phyloP scores from a whole-genome alignment of 2,888 invertebrate species.

The Phalera bucephala region DNA sequence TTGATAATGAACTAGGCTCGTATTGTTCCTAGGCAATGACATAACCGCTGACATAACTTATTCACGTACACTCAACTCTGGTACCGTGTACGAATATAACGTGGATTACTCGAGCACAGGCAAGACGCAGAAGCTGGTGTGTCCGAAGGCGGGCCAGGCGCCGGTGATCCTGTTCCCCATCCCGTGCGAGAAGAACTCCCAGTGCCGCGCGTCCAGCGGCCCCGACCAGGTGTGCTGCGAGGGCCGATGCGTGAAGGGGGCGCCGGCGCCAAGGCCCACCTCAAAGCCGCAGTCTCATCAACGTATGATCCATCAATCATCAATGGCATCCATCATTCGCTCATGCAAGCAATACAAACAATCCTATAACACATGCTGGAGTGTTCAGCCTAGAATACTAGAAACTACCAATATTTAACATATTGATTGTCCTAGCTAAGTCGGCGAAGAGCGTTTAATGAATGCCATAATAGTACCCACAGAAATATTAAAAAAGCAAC shows the following conservation, averaged over 20 bases:
- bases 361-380: too few relatives aligned
- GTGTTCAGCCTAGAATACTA: too few relatives aligned
- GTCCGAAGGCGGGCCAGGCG: slow-evolving; percentile 62
- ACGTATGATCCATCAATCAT: slow-evolving; percentile 54
- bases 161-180: slow-evolving; percentile 68
- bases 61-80: slow-evolving; percentile 42
- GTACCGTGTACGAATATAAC: slow-evolving; percentile 42
- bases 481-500: too few relatives aligned
- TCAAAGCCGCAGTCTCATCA: slow-evolving; percentile 62
- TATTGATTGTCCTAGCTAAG: too few relatives aligned
- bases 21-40: slow-evolving; percentile 48
- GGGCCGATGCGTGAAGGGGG: slow-evolving; percentile 83
- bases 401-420: too few relatives aligned
- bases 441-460: too few relatives aligned
- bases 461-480: too few relatives aligned
- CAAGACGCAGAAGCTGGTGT: slow-evolving; percentile 68
- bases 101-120: slow-evolving; percentile 58
- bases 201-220: slow-evolving; percentile 69
- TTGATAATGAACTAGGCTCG: slow-evolving; percentile 44
- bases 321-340: not conserved
- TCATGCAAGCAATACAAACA: not conserved
- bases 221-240: slow-evolving; percentile 76
- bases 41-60: slow-evolving; percentile 50
- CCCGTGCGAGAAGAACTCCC: slow-evolving; percentile 71
- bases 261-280: slow-evolving; percentile 82